A percentile compares a stretch with the other conserved stretches of the same genome.
phyloP scores from a whole-genome alignment of 2,797 vertebrate genomes.

The Hafferia zeledoni region DNA sequence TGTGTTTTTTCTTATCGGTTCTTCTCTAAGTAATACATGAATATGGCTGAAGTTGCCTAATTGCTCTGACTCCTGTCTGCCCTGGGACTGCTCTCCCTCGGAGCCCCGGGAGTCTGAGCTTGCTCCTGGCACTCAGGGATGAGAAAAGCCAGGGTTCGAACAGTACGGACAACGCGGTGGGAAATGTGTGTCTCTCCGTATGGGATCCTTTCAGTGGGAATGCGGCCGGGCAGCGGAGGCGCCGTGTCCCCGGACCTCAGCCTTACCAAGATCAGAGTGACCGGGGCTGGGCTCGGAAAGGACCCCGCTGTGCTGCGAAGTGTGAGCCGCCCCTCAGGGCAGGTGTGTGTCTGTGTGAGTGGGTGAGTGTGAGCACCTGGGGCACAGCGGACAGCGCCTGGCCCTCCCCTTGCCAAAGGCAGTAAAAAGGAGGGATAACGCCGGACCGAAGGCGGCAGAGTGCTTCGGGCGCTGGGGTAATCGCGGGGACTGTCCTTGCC shows the following conservation, averaged over 20 bases:
- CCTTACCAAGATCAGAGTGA: rapidly evolving
- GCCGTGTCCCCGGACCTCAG: rapidly evolving
- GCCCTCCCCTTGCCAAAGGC: background rate
- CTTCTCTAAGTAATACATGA: background rate
- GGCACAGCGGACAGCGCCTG: too few species aligned
- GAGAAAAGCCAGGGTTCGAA: background rate
- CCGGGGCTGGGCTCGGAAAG: background rate
- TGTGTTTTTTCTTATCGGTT: background rate
- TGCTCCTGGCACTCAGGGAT: background rate
- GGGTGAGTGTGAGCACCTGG: too few species aligned
- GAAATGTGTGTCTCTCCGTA: background rate
- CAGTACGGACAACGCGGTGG: rapidly evolving
- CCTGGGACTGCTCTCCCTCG: background rate
- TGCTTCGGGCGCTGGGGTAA: background rate
- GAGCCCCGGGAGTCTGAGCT: background rate
- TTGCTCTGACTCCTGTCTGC: background rate
- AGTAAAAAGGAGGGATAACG: background rate
- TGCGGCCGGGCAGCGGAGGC: rapidly evolving
- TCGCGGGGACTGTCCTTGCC: rapidly evolving
- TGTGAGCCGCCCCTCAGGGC: too few species aligned
- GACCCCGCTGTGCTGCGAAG: too few species aligned
- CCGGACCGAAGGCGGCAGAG: background rate
- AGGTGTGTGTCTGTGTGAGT: background rate
- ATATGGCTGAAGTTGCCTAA: background rate
- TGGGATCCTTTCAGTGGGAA: rapidly evolving